Evolutionary conservation across 2,888 invertebrate genomes (phyloP), one percentile per base, ranked within the genome.

Genomic region (Sthenelais limicola): DNA sequence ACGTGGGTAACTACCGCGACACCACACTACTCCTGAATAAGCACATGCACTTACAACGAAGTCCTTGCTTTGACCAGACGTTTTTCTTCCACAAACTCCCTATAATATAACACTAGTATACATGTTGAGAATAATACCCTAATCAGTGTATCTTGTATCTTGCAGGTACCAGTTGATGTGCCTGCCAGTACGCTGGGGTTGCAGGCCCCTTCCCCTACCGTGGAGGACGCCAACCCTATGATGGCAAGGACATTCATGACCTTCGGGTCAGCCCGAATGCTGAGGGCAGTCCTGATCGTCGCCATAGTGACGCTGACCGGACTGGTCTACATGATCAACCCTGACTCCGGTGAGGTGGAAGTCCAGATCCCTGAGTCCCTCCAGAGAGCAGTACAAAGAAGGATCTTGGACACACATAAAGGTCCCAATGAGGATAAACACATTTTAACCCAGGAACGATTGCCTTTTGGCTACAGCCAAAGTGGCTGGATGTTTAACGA

Each of bases 401-500:
- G 15, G 38, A 62, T 62, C 35, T 21, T 62, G 1, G 62, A 15
- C 12, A 38, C 62, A 1, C 38, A 33, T 21, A 56, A 62, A 35
- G 47, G 33, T 24, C 33, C 21, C 9, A 18, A 5, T 32, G 62
- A 62, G 26, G 62, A 62, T 21, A 12, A 21, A 15, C 62, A 62
- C 15, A 62, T 71, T n/a, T 24, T 28, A 3, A 48, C 58, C 12
- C 28, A 58, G 30, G 71, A 71, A 28, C 33, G 71, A 30, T 33
- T 48, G 26, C 5, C 26, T 15, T 48, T 47, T 18, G 33, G 43
- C 21, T 62, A 15, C 32, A 12, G 18, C 12, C 28, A 76, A 3
- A 76, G 72, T 30, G 79, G 79, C 2, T 76, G 47, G 54, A 24
- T 73, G 35, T 77, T 79, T 48, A 76, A 77, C 52, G 77, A 77